Percentiles rank a stretch among this genome's conserved stretches.
Conservation (phyloP, 2,797 vertebrate genomes). For the Choloepus didactylus region DNA sequence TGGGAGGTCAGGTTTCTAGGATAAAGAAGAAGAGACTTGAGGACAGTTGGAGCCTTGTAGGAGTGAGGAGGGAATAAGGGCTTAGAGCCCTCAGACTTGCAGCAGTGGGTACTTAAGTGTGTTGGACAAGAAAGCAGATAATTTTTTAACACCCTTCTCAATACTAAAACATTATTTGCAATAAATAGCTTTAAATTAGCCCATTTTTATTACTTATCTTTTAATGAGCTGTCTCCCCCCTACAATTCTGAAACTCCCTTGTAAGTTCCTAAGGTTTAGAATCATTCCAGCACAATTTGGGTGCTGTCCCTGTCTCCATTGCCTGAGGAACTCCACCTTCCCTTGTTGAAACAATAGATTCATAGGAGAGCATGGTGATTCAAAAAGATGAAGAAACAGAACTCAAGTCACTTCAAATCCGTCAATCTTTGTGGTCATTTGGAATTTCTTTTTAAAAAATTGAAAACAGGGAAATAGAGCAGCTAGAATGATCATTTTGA, state of each 20-base stretch:
- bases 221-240: neutral
- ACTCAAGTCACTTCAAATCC: neutral
- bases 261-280: neutral
- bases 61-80: neutral
- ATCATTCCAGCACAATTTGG: neutral
- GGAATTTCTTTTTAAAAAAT: constrained; percentile 26
- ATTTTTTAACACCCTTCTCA: neutral
- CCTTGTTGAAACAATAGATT: neutral
- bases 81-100: neutral
- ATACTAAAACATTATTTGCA: neutral
- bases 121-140: neutral
- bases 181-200: neutral
- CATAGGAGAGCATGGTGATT: neutral
- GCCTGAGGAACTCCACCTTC: neutral
- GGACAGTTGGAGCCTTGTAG: neutral
- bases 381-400: neutral
- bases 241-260: neutral
- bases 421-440: neutral
- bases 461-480: constrained; percentile 13
- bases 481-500: neutral
- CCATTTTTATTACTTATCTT: neutral
- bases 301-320: neutral
- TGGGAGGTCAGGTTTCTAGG: neutral
- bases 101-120: neutral
- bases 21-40: neutral